Evolutionary conservation across 2,113 vertebrate species (phyloP).

Genomic region (Proteles cristata): DNA sequence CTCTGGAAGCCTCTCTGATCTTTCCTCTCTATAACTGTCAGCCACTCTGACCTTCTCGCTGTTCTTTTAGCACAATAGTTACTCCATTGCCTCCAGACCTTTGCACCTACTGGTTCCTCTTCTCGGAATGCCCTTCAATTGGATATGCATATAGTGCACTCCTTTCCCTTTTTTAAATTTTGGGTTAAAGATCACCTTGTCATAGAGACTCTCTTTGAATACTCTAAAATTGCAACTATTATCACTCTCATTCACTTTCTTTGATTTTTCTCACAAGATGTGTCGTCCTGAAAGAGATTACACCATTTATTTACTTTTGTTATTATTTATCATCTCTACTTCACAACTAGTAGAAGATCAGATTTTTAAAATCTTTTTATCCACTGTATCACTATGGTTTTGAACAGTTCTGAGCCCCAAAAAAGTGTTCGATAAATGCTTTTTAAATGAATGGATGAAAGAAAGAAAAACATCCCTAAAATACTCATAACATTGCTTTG

Average conservation of each 20-base stretch:
- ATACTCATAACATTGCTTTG: neutral
- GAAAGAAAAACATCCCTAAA: neutral
- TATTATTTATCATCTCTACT: neutral
- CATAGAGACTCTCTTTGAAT: neutral
- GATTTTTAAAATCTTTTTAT: neutral
- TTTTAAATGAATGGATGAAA: neutral
- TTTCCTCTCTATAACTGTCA: neutral
- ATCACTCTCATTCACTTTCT: neutral
- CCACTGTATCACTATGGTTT: neutral
- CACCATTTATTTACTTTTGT: neutral
- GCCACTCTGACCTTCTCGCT: neutral
- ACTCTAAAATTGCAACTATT: neutral
- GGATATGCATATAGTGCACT: fast-evolving
- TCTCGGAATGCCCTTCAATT: neutral
- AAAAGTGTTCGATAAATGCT: neutral
- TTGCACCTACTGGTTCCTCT: neutral
- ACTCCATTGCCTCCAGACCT: neutral
- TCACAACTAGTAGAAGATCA: neutral
- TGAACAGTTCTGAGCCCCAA: neutral
- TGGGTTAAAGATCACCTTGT: neutral
- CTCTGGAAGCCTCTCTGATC: neutral
- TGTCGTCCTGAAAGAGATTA: neutral
- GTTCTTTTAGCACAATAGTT: neutral
- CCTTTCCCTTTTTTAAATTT: neutral
- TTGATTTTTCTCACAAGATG: neutral